These are phyloP conservation scores for Lagopus muta DNA, from an alignment of 2,113 vertebrate species.

Conservation along the genomic window DNA sequence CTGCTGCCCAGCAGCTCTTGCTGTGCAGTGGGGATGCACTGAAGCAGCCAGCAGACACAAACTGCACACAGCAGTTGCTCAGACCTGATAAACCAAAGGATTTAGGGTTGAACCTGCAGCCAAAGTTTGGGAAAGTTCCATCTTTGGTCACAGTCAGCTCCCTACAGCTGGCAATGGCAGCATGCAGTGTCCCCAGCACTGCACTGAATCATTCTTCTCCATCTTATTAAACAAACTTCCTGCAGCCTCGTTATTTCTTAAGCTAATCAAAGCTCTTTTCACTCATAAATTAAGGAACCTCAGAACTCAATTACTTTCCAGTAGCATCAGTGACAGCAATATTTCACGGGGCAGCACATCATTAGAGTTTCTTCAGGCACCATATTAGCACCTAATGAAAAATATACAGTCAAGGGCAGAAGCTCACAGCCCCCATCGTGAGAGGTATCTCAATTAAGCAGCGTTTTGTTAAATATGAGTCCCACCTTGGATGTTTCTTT, in stretches of 20 bases:
- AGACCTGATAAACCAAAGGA: no score
- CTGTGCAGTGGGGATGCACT: no score
- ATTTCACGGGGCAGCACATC: neutral
- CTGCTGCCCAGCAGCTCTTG: no score
- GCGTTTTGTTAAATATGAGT: neutral
- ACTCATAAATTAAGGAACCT: conserved; percentile 1
- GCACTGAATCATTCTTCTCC: neutral
- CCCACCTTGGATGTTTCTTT: fast-evolving
- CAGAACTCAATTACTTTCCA: conserved; percentile 7
- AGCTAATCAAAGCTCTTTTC: neutral
- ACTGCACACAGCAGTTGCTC: no score
- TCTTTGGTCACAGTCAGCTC: no score
- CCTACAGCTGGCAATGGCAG: no score
- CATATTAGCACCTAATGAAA: neutral
- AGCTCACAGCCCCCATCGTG: neutral
- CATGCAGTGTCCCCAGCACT: neutral
- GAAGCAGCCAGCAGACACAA: no score
- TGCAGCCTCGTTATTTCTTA: neutral
- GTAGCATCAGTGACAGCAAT: neutral
- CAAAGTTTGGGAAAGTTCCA: neutral
- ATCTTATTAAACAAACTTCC: neutral
- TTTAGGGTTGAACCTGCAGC: neutral
- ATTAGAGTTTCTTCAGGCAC: neutral
- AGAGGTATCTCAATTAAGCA: neutral
- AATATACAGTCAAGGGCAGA: neutral